Evolutionary conservation across 2,113 vertebrate genomes (phyloP).

Genomic region (Ranitomeya imitator): DNA sequence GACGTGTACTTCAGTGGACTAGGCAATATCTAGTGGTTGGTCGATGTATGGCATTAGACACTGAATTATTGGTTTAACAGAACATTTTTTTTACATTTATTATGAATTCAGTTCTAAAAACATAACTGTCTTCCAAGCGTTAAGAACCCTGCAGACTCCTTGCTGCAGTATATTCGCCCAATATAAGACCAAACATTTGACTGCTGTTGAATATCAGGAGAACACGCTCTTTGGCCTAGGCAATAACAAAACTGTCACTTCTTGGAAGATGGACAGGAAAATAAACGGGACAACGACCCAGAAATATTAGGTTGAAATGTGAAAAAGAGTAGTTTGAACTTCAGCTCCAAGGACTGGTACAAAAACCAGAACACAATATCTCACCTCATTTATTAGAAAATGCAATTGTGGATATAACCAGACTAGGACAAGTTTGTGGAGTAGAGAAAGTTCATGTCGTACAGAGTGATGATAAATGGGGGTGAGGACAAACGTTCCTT

Average conservation of each 20-base stretch:
- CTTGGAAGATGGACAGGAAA: constrained; percentile 21
- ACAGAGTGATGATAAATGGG: background rate
- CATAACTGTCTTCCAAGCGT: background rate
- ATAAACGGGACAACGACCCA: background rate
- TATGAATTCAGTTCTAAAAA: background rate
- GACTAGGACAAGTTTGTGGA: background rate
- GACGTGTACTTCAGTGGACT: background rate
- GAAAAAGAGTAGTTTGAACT: background rate
- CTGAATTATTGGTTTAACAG: background rate
- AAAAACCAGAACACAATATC: background rate
- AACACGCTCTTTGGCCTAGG: background rate
- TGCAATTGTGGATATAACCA: background rate
- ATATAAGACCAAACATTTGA: background rate
- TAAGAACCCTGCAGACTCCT: background rate
- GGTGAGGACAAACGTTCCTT: background rate
- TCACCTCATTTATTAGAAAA: background rate
- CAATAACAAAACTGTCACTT: constrained; percentile 16
- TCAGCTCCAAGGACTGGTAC: background rate
- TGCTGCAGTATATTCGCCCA: background rate
- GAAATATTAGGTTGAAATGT: background rate
- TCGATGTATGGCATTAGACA: background rate
- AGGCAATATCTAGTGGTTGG: background rate
- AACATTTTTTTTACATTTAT: background rate
- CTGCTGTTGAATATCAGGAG: background rate
- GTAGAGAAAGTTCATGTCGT: background rate